Base-by-base conservation (phyloP, 2,113 vertebrate species). In the Colaptes auratus region DNA sequence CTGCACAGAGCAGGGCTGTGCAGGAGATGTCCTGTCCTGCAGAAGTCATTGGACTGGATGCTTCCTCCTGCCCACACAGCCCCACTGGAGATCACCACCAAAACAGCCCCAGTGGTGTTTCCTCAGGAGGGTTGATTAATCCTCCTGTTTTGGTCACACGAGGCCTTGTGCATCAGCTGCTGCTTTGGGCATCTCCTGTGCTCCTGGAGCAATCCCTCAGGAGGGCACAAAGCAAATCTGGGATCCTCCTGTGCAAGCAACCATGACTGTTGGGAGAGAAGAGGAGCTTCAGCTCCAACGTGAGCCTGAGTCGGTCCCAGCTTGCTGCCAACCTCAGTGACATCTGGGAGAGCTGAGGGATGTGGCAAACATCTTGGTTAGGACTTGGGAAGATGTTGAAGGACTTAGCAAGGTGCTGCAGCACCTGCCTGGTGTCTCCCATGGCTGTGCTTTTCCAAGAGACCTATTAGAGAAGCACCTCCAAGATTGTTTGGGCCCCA, bases 201-300 rank as follows among this genome's bases (percentile, higher is more conserved):
- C 88, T 64, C 46, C 48, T 0, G 24, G 71, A 71, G 65, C 31
- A 35, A 16, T 24, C 60, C 64, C 61, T 2, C 0, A 4, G 23
- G 80, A 85, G 10, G 42, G 44, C 55, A 11, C 31, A 52, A 7
- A 2, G 2, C 0, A 0, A 7, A 24, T 55, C 33, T 69, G 12
- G 53, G 16, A 31, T 52, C 48, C 19, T 72, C 19, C 59, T 46
- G 1, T 1, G 0, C 0, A 1, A 66, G 2, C 7, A 25, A 3
- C 25, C 8, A 0, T 0, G 1, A 58, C 50, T 1, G 0, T 1
- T 13, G 18, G 53, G 53, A 15, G 9, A 5, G 30, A 67, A 67
- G n/a, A 55, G 35, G 39, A 28, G 12, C 60, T 15, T 2, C 11
- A 20, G 16, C 46, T 23, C 50, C 48, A 48, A 9, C 48, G 2